Evolutionary conservation across 1,140 invertebrate genomes (phyloP).

Genomic region (Bombus superbus): DNA sequence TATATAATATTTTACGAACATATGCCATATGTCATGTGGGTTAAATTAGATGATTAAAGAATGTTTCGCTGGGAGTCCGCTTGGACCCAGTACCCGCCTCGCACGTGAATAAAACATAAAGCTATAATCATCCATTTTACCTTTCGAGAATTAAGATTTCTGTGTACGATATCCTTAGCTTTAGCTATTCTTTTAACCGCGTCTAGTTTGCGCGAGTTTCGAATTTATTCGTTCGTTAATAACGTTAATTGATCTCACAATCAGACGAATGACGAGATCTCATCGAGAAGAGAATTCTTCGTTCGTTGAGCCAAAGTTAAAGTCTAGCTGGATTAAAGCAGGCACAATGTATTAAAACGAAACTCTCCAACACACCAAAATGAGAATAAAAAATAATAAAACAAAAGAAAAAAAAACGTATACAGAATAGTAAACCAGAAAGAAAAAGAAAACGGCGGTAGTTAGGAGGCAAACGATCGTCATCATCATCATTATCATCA

Average conservation of each 20-base stretch:
- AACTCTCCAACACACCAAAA: conserved; percentile 33
- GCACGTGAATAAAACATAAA: too few relatives aligned
- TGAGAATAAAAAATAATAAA: background rate
- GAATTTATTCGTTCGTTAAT: conserved; percentile 27
- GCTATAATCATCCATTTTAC: background rate
- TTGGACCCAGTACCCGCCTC: too few relatives aligned
- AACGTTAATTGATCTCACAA: background rate
- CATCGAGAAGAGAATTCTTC: background rate
- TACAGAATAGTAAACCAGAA: background rate
- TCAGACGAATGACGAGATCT: background rate
- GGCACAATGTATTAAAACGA: conserved; percentile 35
- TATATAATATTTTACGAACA: too few relatives aligned
- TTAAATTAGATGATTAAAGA: background rate
- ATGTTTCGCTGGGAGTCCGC: background rate
- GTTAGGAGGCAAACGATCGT: conserved; percentile 41
- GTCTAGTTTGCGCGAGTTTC: background rate
- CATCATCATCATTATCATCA: conserved; percentile 25
- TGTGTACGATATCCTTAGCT: background rate
- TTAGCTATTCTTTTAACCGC: background rate
- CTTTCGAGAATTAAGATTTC: background rate
- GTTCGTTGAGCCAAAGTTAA: background rate
- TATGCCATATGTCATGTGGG: too few relatives aligned
- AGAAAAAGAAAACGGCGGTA: conserved; percentile 19
- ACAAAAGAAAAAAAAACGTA: background rate
- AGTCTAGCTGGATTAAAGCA: conserved; percentile 37